Conservation (phyloP, 2,888 invertebrate genomes). For the Lissocephala sabroskyi region DNA sequence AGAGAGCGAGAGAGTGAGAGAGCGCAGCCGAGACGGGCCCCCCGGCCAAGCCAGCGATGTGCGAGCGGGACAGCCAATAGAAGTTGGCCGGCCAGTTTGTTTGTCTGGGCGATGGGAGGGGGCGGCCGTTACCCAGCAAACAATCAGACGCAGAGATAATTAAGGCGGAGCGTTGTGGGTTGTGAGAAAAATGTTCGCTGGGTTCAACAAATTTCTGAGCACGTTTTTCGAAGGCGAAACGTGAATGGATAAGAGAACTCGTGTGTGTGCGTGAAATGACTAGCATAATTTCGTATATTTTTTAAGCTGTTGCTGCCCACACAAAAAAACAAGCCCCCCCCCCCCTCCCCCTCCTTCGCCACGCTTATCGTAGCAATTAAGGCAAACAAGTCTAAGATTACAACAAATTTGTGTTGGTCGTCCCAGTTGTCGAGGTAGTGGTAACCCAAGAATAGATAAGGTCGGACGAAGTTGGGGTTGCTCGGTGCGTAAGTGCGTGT, state of each 20-base stretch:
- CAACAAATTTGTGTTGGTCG: background rate
- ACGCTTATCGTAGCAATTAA: too few species aligned
- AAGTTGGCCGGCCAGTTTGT: too few species aligned
- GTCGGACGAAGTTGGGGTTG: too few species aligned
- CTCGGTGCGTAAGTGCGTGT: too few species aligned
- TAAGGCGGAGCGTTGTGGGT: background rate
- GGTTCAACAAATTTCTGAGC: conserved; percentile 14
- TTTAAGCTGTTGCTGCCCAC: conserved; percentile 38
- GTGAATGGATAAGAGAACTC: conserved; percentile 17
- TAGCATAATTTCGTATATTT: conserved; percentile 9
- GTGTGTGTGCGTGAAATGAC: conserved; percentile 1
- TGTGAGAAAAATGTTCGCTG: conserved; percentile 7
- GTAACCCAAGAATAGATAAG: too few species aligned
- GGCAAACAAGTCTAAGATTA: conserved; percentile 45
- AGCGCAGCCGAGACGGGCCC: background rate
- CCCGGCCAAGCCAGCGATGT: too few species aligned
- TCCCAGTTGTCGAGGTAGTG: too few species aligned
- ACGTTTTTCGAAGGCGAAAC: conserved; percentile 20
- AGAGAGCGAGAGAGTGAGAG: conserved; percentile 14
- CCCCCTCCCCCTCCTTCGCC: too few species aligned
- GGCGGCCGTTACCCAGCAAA: too few species aligned
- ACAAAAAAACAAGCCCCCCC: conserved; percentile 8
- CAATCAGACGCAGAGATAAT: too few species aligned
- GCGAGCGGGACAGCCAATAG: too few species aligned
- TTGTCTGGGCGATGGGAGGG: too few species aligned